Conservation (phyloP, 2,797 vertebrate species). For the Peromyscus attwateri region DNA sequence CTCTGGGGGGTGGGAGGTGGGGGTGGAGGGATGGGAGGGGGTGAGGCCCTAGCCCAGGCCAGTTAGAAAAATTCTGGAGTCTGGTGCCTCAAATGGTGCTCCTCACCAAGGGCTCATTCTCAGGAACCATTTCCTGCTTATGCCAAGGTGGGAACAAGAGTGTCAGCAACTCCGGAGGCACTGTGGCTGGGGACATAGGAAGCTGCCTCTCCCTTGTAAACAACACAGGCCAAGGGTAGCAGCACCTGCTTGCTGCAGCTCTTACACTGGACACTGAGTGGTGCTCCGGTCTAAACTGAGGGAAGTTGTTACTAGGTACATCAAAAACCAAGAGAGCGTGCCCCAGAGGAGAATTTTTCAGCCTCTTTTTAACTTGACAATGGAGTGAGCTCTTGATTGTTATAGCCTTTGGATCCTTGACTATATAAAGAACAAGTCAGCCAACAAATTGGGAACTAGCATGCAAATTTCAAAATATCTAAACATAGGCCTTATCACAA, state of each 20-base stretch:
- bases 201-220: conserved; percentile 65
- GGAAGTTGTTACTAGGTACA: conserved; percentile 8
- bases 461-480: conserved; percentile 44
- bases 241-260: not conserved
- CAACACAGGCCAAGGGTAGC: conserved; percentile 53
- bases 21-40: not conserved
- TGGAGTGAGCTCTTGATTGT: not conserved
- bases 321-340: not conserved
- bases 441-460: conserved; percentile 31
- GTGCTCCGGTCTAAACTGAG: not conserved
- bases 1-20: not conserved
- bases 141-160: conserved; percentile 6
- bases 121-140: not conserved
- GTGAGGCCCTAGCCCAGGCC: not conserved
- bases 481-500: conserved; percentile 55
- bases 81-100: not conserved
- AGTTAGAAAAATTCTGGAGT: not conserved
- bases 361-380: not conserved
- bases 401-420: not conserved
- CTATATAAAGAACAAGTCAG: conserved; percentile 30
- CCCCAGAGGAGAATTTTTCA: conserved; percentile 2
- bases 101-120: conserved; percentile 17
- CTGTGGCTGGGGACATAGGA: conserved; percentile 67
- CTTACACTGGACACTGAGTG: not conserved
- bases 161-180: conserved; percentile 13